These are phyloP conservation scores for Saturnia japonica DNA, from an alignment of 2,888 invertebrate species.

Conservation along the genomic window DNA sequence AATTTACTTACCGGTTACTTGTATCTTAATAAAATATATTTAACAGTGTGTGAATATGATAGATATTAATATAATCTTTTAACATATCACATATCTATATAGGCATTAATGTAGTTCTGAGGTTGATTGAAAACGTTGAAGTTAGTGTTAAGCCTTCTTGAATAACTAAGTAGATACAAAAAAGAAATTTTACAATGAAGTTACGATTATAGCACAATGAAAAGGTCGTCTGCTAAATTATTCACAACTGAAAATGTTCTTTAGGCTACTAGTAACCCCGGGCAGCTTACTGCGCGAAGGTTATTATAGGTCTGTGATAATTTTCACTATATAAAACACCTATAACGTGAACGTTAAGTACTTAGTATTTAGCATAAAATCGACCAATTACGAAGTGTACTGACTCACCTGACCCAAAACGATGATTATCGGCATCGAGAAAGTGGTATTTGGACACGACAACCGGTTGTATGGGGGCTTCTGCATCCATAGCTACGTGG, in stretches of 20 bases:
- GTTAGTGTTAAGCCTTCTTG: background rate
- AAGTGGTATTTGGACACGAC: slow-evolving; percentile 92
- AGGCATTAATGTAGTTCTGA: background rate
- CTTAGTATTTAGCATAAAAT: background rate
- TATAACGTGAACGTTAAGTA: no score
- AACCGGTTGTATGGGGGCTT: slow-evolving; percentile 93
- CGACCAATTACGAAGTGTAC: slow-evolving; percentile 4
- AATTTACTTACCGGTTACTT: background rate
- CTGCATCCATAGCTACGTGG: slow-evolving; percentile 93
- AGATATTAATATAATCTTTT: no score
- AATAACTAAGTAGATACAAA: background rate
- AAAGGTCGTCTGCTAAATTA: background rate
- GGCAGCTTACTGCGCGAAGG: no score
- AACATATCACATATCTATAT: background rate
- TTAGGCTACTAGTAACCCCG: no score
- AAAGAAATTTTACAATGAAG: background rate
- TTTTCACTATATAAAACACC: no score
- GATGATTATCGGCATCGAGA: slow-evolving; percentile 82
- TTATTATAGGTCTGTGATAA: no score
- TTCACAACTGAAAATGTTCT: no score
- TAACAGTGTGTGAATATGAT: no score
- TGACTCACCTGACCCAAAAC: slow-evolving; percentile 84
- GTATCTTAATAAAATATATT: background rate
- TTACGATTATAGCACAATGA: background rate
- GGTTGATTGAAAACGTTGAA: background rate